Evolutionary conservation across 53 echinoderm and acorn worm species (phyloP).

Genomic region (Actinopyga echinites): DNA sequence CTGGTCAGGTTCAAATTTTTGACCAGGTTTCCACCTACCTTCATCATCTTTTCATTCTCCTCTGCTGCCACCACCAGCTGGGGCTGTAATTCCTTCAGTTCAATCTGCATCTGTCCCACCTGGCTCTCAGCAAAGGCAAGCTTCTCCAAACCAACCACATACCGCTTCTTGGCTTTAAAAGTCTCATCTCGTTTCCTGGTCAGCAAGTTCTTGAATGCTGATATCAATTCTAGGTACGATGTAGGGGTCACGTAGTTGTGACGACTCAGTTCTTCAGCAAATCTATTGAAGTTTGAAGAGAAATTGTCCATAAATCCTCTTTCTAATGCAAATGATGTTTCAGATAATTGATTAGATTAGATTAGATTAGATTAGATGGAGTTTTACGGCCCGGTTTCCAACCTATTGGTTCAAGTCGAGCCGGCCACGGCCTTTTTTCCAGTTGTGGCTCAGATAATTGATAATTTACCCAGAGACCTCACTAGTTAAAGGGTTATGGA

Average conservation of each 20-base stretch:
- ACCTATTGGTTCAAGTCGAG: no score
- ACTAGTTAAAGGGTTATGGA: no score
- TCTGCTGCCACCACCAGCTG: constrained; percentile 95
- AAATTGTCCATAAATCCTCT: no score
- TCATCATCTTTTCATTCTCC: constrained; percentile 99
- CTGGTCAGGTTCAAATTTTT: no score
- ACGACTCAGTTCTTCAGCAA: constrained; percentile 77
- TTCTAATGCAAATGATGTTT: no score
- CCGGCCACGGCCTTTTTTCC: no score
- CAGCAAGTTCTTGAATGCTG: constrained; percentile 96
- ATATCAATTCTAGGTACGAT: constrained; percentile 95
- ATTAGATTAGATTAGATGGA: no score
- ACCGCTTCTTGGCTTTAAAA: constrained; percentile 87
- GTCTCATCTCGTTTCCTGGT: constrained; percentile 90
- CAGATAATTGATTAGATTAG: no score
- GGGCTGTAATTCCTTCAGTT: constrained; percentile 90
- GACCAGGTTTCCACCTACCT: constrained; percentile 52
- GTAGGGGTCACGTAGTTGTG: constrained; percentile 99
- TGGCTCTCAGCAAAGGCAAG: constrained; percentile 95
- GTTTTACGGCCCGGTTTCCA: no score
- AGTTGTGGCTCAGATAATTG: no score
- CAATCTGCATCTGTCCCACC: constrained; percentile 93
- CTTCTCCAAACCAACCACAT: constrained; percentile 93
- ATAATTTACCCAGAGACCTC: no score
- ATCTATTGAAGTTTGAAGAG: constrained; percentile 38